A percentile compares a stretch with the other conserved stretches of the same genome.
These are phyloP conservation scores for Lepus timidus DNA, from an alignment of 2,113 vertebrate genomes.

Conservation along the genomic window DNA sequence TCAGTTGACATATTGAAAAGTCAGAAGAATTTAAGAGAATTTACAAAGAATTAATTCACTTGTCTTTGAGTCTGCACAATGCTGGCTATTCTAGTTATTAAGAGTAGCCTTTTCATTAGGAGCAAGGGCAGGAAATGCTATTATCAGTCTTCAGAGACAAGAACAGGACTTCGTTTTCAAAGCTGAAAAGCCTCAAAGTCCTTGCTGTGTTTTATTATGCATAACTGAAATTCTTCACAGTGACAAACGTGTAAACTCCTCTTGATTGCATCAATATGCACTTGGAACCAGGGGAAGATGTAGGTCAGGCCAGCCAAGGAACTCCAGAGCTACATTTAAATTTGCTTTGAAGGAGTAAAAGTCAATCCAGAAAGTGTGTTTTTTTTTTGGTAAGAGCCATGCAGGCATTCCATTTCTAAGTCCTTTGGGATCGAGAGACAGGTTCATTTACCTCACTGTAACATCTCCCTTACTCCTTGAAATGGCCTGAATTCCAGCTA, in stretches of 20 bases:
- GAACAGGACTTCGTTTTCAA: conserved; percentile 49
- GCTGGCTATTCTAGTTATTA: background rate
- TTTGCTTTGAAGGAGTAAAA: conserved; percentile 54
- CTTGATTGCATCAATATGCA: conserved; percentile 80
- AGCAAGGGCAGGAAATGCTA: conserved; percentile 56
- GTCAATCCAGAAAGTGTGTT: background rate
- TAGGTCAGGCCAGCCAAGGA: conserved; percentile 23
- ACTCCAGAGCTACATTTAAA: background rate
- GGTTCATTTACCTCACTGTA: background rate
- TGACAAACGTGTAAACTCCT: conserved; percentile 76
- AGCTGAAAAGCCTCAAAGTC: conserved; percentile 52
- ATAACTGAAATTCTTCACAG: conserved; percentile 84
- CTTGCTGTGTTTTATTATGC: conserved; percentile 80
- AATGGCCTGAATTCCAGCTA: conserved; percentile 16
- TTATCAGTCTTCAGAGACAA: conserved; percentile 48
- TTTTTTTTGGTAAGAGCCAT: conserved; percentile 14
- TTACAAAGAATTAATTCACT: conserved; percentile 41
- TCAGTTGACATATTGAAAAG: conserved; percentile 27
- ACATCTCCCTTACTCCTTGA: conserved; percentile 47
- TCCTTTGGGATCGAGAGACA: conserved; percentile 15
- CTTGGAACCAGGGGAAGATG: conserved; percentile 50
- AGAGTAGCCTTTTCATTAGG: background rate
- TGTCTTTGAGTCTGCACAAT: conserved; percentile 35
- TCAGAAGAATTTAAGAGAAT: conserved; percentile 3
- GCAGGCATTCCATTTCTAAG: background rate